A percentile compares a stretch with the other conserved stretches of the same genome.
These are phyloP conservation scores for Xerus rutilus DNA, from an alignment of 2,797 vertebrate species.

Conservation along the genomic window DNA sequence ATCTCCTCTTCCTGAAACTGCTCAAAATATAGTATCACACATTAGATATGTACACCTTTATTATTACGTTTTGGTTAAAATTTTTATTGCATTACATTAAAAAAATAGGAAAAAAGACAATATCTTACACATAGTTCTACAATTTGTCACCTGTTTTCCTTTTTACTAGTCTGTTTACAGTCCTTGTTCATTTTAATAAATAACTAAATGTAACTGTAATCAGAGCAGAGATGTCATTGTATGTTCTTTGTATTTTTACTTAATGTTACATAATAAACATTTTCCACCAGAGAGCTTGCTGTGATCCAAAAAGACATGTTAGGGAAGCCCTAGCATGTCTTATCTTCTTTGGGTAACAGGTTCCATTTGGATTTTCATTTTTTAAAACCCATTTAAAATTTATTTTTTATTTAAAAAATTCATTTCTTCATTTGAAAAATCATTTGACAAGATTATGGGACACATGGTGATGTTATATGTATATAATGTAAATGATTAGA, in stretches of 20 bases:
- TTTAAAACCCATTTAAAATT: not conserved
- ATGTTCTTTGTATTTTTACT: not conserved
- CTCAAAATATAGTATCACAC: not conserved
- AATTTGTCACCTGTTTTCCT: not conserved
- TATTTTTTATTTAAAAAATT: conserved; percentile 8
- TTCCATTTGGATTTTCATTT: not conserved
- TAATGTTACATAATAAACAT: conserved; percentile 4
- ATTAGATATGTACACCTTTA: not conserved
- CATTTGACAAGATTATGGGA: not conserved
- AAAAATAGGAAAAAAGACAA: not conserved
- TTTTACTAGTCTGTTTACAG: conserved; percentile 44
- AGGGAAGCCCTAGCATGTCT: not conserved
- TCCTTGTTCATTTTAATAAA: not conserved
- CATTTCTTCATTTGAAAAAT: not conserved
- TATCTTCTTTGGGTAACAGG: not conserved
- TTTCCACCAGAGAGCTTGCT: not conserved
- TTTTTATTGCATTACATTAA: not conserved
- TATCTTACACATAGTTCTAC: not conserved
- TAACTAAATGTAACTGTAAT: not conserved
- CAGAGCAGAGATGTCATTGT: not conserved
- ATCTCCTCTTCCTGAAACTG: not conserved
- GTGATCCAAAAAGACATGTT: not conserved
- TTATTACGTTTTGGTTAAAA: not conserved
- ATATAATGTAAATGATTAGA: not conserved
- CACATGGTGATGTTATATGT: not conserved